phyloP scores from a whole-genome alignment of 2,888 invertebrate species.

The Pandemis heparana region DNA sequence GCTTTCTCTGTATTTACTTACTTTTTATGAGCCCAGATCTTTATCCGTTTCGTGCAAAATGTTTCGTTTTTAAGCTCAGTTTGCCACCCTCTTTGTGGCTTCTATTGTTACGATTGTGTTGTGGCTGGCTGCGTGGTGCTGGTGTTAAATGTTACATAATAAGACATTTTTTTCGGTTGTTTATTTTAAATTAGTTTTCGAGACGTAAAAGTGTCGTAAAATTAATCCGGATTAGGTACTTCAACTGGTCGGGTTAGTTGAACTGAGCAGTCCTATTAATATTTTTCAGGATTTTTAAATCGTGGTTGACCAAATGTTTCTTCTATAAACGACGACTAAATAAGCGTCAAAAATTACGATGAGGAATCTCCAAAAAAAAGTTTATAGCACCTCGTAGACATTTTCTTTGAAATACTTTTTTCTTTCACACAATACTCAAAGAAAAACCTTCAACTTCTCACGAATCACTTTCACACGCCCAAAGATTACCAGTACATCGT shows the following conservation, averaged over 20 bases:
- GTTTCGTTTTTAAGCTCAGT: constrained; percentile 53
- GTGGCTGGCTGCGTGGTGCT: constrained; percentile 34
- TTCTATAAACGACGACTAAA: too few species aligned
- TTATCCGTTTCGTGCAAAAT: constrained; percentile 71
- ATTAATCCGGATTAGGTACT: too few species aligned
- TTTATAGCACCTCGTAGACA: too few species aligned
- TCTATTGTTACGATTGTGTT: constrained; percentile 44
- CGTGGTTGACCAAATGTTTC: too few species aligned
- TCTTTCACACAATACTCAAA: neutral
- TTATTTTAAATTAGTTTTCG: too few species aligned
- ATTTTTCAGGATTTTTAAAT: too few species aligned
- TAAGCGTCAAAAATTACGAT: too few species aligned
- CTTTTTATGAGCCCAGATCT: constrained; percentile 70
- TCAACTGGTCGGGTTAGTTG: too few species aligned
- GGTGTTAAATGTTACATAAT: neutral
- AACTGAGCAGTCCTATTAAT: too few species aligned
- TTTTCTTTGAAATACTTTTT: too few species aligned
- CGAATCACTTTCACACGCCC: neutral
- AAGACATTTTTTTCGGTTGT: neutral
- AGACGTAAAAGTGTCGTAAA: too few species aligned
- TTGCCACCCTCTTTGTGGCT: constrained; percentile 48
- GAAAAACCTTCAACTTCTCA: neutral
- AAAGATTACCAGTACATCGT: constrained; percentile 4
- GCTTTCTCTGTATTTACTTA: constrained; percentile 70
- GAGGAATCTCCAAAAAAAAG: too few species aligned